Conservation (phyloP, 1,140 invertebrate genomes). For the Hydropsyche tenuis region DNA sequence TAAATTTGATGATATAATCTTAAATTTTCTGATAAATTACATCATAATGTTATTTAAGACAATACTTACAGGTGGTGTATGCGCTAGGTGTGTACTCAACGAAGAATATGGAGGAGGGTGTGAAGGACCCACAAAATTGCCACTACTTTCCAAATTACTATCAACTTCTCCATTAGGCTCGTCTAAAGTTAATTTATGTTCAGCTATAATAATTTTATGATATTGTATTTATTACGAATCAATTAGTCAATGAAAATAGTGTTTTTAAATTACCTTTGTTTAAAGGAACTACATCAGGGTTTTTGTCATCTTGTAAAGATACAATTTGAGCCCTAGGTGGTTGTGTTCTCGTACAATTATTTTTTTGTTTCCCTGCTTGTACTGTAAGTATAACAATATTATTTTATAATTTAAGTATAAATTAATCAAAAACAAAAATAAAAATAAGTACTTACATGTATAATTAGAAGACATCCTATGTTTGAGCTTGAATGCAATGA, state of each 20-base stretch:
- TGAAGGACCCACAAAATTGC: slow-evolving; percentile 34
- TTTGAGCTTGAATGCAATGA: slow-evolving; percentile 54
- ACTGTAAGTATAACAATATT: slow-evolving; percentile 30
- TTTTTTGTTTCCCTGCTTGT: slow-evolving; percentile 31
- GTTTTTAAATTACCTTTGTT: slow-evolving; percentile 75
- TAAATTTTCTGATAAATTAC: neutral
- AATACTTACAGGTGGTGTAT: slow-evolving; percentile 37
- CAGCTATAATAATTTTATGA: slow-evolving; percentile 24
- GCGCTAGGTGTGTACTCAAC: slow-evolving; percentile 34
- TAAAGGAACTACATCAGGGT: slow-evolving; percentile 84
- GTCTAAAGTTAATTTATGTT: slow-evolving; percentile 44
- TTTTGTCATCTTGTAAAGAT: slow-evolving; percentile 73
- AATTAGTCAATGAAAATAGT: neutral
- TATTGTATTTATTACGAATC: slow-evolving; percentile 3
- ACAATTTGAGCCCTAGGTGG: slow-evolving; percentile 51
- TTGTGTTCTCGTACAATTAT: slow-evolving; percentile 49
- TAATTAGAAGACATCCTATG: slow-evolving; percentile 56
- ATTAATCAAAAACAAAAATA: slow-evolving; percentile 9
- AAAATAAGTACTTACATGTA: slow-evolving; percentile 53
- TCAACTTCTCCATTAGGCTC: slow-evolving; percentile 30
- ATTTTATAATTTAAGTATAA: slow-evolving; percentile 7
- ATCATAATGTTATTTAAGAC: slow-evolving; percentile 1
- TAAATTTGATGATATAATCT: slow-evolving; percentile 13
- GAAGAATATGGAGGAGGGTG: slow-evolving; percentile 47
- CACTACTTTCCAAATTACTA: slow-evolving; percentile 21